These are phyloP conservation scores for Muscicapa striata DNA, from an alignment of 2,797 vertebrate species.

Conservation along the genomic window DNA sequence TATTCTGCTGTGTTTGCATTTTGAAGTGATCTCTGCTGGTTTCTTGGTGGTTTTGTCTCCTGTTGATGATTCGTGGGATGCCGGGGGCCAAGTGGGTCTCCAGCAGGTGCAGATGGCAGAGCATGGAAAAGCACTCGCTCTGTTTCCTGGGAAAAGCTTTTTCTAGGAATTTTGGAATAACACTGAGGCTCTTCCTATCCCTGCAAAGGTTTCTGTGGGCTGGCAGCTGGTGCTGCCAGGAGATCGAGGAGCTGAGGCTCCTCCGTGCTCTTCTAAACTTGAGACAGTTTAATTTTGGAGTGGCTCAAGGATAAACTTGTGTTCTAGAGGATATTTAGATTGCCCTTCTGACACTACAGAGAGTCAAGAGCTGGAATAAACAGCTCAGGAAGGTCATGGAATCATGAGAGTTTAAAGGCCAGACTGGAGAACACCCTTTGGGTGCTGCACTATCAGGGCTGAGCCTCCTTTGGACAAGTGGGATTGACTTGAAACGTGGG, in stretches of 20 bases:
- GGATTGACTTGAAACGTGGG: rapidly evolving
- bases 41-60: slow-evolving; percentile 41
- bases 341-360: not conserved
- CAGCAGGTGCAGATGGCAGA: slow-evolving; percentile 35
- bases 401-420: not conserved
- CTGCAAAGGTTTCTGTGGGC: slow-evolving; percentile 39
- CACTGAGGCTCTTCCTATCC: slow-evolving; percentile 12
- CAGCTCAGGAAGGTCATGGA: not conserved
- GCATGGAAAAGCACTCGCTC: not conserved
- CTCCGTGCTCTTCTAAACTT: slow-evolving; percentile 60
- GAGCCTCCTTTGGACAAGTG: not conserved
- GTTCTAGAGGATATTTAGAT: not conserved
- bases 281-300: slow-evolving; percentile 34
- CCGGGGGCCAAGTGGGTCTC: not conserved
- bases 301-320: not conserved
- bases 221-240: slow-evolving; percentile 20
- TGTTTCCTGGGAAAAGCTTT: slow-evolving; percentile 53
- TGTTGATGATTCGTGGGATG: not conserved
- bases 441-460: not conserved
- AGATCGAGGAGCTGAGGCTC: slow-evolving; percentile 46
- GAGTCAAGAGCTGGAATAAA: not conserved
- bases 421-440: not conserved
- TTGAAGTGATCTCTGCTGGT: slow-evolving; percentile 54
- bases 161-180: not conserved
- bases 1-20: slow-evolving; percentile 45